phyloP scores from a whole-genome alignment of 2,797 vertebrate species.

The Salarias fasciatus region DNA sequence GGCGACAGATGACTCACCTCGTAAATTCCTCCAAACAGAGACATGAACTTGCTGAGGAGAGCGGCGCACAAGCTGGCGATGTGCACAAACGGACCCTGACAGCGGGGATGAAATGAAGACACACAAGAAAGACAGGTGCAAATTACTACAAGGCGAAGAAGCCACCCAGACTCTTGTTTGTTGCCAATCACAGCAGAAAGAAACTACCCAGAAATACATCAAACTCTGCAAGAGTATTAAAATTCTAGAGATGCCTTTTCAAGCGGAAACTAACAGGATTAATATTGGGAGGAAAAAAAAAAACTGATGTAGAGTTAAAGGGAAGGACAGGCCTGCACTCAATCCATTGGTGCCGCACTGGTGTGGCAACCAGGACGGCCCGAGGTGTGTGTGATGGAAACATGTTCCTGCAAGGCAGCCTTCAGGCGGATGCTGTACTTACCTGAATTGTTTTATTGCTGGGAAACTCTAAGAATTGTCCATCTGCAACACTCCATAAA shows the following conservation, averaged over 20 bases:
- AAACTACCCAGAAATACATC: constrained; percentile 19
- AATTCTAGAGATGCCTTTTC: constrained; percentile 34
- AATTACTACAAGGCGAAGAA: constrained; percentile 2
- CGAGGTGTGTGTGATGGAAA: not conserved
- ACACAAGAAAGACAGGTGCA: constrained; percentile 1
- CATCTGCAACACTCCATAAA: not conserved
- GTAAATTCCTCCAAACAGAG: constrained; percentile 96
- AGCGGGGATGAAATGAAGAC: not conserved
- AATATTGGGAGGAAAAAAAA: constrained; percentile 46
- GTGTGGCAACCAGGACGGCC: not conserved
- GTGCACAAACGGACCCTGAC: constrained; percentile 95
- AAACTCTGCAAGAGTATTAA: constrained; percentile 28
- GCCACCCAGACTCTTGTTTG: constrained; percentile 1
- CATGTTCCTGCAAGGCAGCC: constrained; percentile 23
- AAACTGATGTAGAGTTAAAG: constrained; percentile 33
- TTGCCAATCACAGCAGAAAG: not conserved
- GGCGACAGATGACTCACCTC: constrained; percentile 81
- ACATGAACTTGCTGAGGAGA: constrained; percentile 96
- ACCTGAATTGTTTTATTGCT: constrained; percentile 14
- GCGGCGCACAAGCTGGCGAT: constrained; percentile 95
- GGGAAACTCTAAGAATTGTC: constrained; percentile 2
- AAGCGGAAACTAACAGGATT: constrained; percentile 54
- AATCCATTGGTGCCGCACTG: constrained; percentile 24
- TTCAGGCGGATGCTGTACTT: constrained; percentile 31
- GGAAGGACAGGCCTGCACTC: constrained; percentile 25